Percentiles rank a stretch among this genome's conserved stretches.
These are phyloP conservation scores for Xylocopa sonorina DNA, from an alignment of 1,140 invertebrate species.

Conservation along the genomic window DNA sequence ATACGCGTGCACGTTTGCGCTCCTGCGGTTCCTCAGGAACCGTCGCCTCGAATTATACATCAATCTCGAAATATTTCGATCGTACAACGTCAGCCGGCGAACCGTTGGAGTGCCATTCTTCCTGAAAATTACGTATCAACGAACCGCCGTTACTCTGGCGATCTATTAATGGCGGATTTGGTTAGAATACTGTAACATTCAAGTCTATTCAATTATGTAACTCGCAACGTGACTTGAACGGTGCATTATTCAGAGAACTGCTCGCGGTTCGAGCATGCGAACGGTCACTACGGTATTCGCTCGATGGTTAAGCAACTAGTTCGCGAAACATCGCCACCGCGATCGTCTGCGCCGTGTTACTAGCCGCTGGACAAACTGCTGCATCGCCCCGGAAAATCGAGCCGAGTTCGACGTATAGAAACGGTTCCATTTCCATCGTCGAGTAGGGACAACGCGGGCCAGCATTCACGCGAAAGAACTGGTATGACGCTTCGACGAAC, in stretches of 20 bases:
- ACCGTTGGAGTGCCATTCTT: too few species aligned
- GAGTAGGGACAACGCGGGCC: background rate
- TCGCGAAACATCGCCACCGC: background rate
- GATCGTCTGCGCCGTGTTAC: too few species aligned
- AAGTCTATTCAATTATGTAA: background rate
- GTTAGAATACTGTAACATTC: too few species aligned
- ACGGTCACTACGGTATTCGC: too few species aligned
- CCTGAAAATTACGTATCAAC: background rate
- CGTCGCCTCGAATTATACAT: background rate
- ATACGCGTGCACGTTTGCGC: constrained; percentile 4
- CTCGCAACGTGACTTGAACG: background rate
- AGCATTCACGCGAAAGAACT: background rate
- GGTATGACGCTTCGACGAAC: background rate
- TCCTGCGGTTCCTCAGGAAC: background rate
- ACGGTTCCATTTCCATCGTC: background rate
- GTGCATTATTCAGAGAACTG: background rate
- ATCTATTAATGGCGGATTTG: too few species aligned
- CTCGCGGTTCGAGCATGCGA: background rate
- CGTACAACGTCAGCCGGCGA: too few species aligned
- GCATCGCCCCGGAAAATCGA: background rate
- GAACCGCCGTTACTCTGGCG: too few species aligned
- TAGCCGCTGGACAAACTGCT: background rate
- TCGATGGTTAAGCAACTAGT: background rate
- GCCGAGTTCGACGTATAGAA: background rate
- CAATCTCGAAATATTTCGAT: too few species aligned